Percentiles rank a stretch among this genome's conserved stretches.
These are phyloP conservation scores for Nanorana parkeri DNA, from an alignment of 2,113 vertebrate species.

Conservation along the genomic window DNA sequence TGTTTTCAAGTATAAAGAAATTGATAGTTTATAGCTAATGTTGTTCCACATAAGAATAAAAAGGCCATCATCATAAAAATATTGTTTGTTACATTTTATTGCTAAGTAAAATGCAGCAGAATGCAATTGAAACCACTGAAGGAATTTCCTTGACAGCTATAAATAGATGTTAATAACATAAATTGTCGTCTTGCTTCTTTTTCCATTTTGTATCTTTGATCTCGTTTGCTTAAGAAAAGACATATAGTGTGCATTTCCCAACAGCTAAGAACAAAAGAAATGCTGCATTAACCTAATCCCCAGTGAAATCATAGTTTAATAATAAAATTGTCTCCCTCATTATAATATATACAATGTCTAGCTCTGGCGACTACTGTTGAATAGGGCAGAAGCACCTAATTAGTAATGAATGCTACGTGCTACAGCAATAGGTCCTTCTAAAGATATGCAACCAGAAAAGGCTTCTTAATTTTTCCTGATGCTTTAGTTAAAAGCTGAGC, in stretches of 20 bases:
- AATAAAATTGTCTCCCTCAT: slow-evolving; percentile 57
- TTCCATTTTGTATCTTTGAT: slow-evolving; percentile 42
- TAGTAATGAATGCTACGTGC: slow-evolving; percentile 61
- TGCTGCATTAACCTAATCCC: slow-evolving; percentile 55
- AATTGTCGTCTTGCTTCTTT: slow-evolving; percentile 6
- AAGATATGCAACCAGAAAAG: slow-evolving; percentile 58
- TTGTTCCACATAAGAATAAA: too few species aligned
- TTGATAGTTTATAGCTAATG: too few species aligned
- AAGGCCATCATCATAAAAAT: too few species aligned
- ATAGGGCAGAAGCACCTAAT: slow-evolving; percentile 62
- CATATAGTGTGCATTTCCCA: slow-evolving; percentile 37
- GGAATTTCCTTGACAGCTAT: slow-evolving; percentile 28
- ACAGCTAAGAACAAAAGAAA: slow-evolving; percentile 57
- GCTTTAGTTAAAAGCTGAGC: slow-evolving; percentile 83
- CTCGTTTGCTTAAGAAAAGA: slow-evolving; percentile 48
- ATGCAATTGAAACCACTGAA: slow-evolving; percentile 31
- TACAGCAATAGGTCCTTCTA: slow-evolving; percentile 57
- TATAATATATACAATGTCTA: slow-evolving; percentile 58
- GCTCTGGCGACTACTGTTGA: slow-evolving; percentile 53
- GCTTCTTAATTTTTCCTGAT: slow-evolving; percentile 64
- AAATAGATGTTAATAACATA: slow-evolving; percentile 54
- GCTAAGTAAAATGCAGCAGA: not conserved
- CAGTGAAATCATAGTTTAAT: slow-evolving; percentile 42
- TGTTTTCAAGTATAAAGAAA: too few species aligned
- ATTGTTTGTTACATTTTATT: not conserved